Conservation (phyloP, 2,888 invertebrate species). For the Athetis lepigone region DNA sequence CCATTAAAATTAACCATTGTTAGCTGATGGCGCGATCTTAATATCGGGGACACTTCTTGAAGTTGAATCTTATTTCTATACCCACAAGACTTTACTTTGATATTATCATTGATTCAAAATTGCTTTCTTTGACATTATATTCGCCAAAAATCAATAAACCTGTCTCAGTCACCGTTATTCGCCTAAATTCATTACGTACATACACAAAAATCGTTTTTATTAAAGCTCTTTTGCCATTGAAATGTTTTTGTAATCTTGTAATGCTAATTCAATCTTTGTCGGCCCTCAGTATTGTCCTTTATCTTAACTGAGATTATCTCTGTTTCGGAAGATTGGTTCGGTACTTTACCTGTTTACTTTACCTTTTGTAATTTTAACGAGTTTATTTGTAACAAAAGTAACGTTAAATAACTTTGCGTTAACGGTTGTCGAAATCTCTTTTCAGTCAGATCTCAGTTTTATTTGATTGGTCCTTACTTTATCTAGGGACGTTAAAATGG, state of each 20-base stretch:
- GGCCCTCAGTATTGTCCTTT: conserved; percentile 73
- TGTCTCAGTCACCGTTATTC: conserved; percentile 8
- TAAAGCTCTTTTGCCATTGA: conserved; percentile 66
- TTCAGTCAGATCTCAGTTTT: conserved; percentile 32
- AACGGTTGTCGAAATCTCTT: conserved; percentile 61
- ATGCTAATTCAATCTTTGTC: conserved; percentile 83
- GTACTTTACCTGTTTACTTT: conserved; percentile 72
- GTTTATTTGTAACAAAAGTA: conserved; percentile 75
- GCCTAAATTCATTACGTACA: conserved; percentile 43
- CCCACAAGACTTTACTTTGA: too few species aligned
- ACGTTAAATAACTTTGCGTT: conserved; percentile 71
- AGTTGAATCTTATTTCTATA: too few species aligned
- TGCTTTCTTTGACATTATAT: background rate
- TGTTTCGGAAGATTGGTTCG: conserved; percentile 78
- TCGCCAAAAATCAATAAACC: background rate
- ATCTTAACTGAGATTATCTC: conserved; percentile 78
- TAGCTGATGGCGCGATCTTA: too few species aligned
- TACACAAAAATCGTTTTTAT: conserved; percentile 65
- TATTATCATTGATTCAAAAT: too few species aligned
- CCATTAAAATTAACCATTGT: too few species aligned
- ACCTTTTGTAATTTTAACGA: conserved; percentile 81
- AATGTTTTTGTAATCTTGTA: conserved; percentile 76
- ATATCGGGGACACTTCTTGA: too few species aligned
- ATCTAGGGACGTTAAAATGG: background rate
- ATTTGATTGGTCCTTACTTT: conserved; percentile 38